Base-by-base conservation (phyloP, 2,113 vertebrate genomes). In the Lepisosteus oculatus region DNA sequence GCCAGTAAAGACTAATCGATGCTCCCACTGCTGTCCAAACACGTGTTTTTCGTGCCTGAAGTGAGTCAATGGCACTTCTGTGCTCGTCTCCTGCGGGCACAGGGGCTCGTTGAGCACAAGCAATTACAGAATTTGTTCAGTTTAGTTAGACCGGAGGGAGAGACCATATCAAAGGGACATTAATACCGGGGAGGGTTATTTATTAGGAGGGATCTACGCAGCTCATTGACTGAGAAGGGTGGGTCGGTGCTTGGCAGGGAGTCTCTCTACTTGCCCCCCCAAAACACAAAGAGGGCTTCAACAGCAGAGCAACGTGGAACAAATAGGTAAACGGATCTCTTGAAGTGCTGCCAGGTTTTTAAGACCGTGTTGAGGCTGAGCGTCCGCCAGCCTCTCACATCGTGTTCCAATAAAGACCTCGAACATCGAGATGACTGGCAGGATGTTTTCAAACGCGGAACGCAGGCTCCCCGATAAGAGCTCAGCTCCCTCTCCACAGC, bases 371-470 rank as follows among this genome's bases (percentile, higher is more conserved):
- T 29, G 29, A 29, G 47, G 47, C 42, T 65, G 69, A 68, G 67
- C 61, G 61, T 73, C 77, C 74, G 74, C 75, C 2, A 43, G 43
- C 43, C 71, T 56, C 2, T 69, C 69, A 84, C 89, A 91, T 87
- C 75, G 3, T 79, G 84, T 88, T 92, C 85, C 78, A 92, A 92
- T 91, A 85, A 91, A 88, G 44, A 71, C 17, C 5, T 17, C 3
- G 29, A 14, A 13, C 15, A 14, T n/a, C 11, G 17, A 63, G 17
- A 41, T 17, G 17, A 42, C n/a, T 29, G 12, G 47, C 29, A 12
- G 17, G n/a, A n/a, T 71, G 64, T 29, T 62, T 47, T 61, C 1
- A 66, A 44, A 66, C 7, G 43, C 45, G 9, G 9, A 71, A 63
- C 17, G 70, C 70, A 29, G 29, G 29, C 29, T 29, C 29, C 29